A percentile compares a stretch with the other conserved stretches of the same genome.
Conservation (phyloP, 2,797 vertebrate species). For the Acanthornis magna region DNA sequence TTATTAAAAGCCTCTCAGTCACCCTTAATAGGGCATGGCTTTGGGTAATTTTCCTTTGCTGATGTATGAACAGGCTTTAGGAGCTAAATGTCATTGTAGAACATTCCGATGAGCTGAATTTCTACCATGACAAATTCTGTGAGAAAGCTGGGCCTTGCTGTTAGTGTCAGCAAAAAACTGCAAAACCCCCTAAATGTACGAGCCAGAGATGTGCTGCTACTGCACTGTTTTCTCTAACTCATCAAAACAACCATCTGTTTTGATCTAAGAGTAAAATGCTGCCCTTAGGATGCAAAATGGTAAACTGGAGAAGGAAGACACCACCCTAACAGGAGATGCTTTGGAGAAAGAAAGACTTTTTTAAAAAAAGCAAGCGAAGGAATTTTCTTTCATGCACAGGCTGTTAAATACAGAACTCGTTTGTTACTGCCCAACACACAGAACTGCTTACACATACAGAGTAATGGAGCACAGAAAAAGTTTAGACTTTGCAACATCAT, state of each 20-base stretch:
- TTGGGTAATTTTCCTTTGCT: not conserved
- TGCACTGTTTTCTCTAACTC: not conserved
- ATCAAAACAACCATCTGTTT: constrained; percentile 5
- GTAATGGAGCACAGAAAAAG: not conserved
- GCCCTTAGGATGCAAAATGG: not conserved
- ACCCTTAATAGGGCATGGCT: not conserved
- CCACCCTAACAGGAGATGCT: not conserved
- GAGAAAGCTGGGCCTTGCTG: not conserved
- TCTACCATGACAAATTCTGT: not conserved
- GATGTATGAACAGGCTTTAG: not conserved
- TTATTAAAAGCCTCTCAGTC: not conserved
- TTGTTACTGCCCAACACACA: not conserved
- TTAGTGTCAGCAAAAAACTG: not conserved
- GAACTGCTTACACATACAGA: not conserved
- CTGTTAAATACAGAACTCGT: not conserved
- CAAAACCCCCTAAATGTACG: not conserved
- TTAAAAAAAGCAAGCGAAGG: not conserved
- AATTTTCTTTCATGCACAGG: not conserved
- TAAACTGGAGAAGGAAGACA: not conserved
- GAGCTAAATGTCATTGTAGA: not conserved
- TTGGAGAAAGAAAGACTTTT: not conserved
- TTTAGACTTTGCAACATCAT: not conserved
- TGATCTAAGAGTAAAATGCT: not conserved
- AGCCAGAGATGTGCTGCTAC: not conserved
- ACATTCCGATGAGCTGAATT: not conserved